A percentile compares a stretch with the other conserved stretches of the same genome.
phyloP scores from a whole-genome alignment of 2,888 invertebrate genomes.

The Beris morrisii region DNA sequence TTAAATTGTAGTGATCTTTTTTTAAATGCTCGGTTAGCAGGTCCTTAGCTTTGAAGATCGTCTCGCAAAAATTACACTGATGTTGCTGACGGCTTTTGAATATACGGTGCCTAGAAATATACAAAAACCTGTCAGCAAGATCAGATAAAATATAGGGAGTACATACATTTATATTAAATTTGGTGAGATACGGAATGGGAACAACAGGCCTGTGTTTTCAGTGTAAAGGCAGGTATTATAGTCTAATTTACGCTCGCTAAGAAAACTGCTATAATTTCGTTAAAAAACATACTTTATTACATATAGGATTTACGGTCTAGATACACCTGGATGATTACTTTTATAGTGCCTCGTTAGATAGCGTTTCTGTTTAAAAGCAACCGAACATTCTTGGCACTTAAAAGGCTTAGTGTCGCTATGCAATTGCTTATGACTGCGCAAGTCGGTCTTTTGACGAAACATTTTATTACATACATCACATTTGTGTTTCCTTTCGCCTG shows the following conservation, averaged over 20 bases:
- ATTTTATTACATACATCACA: slow-evolving; percentile 62
- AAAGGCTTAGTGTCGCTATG: slow-evolving; percentile 61
- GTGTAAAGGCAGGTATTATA: background rate
- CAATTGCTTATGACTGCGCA: slow-evolving; percentile 60
- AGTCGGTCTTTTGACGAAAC: slow-evolving; percentile 64
- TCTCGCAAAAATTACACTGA: slow-evolving; percentile 36
- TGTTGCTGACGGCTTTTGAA: slow-evolving; percentile 36
- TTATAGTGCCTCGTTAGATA: slow-evolving; percentile 60
- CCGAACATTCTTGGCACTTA: slow-evolving; percentile 53
- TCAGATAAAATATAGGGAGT: slow-evolving; percentile 12
- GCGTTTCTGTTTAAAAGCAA: slow-evolving; percentile 59
- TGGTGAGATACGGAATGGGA: background rate
- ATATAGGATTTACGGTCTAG: background rate
- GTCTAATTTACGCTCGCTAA: no score
- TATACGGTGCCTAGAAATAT: slow-evolving; percentile 36
- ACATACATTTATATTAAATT: background rate
- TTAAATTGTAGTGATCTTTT: slow-evolving; percentile 48
- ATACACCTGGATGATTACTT: slow-evolving; percentile 19
- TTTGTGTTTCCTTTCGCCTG: slow-evolving; percentile 64
- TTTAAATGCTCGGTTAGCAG: slow-evolving; percentile 48
- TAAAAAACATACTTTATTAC: background rate
- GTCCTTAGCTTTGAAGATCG: slow-evolving; percentile 17
- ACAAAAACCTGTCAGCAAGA: slow-evolving; percentile 26
- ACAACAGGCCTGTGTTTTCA: no score
- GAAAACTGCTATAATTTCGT: background rate